Conservation (phyloP, 2,113 vertebrate species). For the Alethe castanea region DNA sequence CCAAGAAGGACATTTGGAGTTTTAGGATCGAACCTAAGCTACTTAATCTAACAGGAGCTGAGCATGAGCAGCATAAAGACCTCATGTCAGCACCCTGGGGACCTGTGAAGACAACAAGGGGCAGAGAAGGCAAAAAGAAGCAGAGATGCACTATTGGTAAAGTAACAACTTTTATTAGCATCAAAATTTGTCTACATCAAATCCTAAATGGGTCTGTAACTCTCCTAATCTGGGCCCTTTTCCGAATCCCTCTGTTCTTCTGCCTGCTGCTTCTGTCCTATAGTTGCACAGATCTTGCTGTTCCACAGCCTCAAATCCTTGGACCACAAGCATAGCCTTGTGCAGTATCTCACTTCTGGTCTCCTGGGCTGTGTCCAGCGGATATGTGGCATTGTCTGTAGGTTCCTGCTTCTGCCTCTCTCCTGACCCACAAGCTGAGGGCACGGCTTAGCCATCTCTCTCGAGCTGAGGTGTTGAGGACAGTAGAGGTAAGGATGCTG, state of each 20-base stretch:
- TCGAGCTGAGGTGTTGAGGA: not conserved
- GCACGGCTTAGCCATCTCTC: not conserved
- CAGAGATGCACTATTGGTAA: not conserved
- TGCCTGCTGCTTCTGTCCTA: not conserved
- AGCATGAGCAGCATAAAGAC: not conserved
- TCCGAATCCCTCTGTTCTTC: not conserved
- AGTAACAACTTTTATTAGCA: not conserved
- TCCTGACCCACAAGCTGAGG: not conserved
- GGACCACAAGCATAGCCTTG: not conserved
- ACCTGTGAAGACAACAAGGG: too few relatives aligned
- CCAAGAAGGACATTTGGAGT: not conserved
- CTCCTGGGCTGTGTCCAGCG: not conserved
- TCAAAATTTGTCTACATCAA: not conserved
- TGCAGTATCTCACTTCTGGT: rapidly evolving
- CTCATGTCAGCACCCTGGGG: not conserved
- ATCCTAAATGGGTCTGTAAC: not conserved
- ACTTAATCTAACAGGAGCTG: not conserved
- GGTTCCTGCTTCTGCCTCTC: not conserved
- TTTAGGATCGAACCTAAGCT: not conserved
- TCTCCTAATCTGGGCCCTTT: not conserved
- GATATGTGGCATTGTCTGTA: rapidly evolving
- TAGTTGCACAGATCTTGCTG: not conserved
- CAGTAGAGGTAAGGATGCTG: not conserved
- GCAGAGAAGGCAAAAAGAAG: not conserved
- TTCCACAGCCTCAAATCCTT: not conserved